Conservation (phyloP, 2,888 invertebrate species). For the Ormyrus nitidulus region DNA sequence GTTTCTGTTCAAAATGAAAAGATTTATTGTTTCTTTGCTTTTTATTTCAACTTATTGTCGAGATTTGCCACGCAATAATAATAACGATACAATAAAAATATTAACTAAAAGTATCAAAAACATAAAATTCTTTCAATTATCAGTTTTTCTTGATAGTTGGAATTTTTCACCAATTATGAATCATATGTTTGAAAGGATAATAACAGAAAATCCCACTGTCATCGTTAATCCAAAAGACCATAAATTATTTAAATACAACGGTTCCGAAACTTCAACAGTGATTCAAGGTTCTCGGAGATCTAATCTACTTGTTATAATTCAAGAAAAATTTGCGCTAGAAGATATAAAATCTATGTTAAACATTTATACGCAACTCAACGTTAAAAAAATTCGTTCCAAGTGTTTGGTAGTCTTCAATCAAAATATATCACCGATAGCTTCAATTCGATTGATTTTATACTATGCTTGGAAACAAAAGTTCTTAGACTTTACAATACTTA, state of each 20-base stretch:
- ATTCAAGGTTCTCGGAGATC: background rate
- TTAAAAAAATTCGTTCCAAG: background rate
- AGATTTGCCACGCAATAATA: too few species aligned
- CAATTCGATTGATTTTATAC: background rate
- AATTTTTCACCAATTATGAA: background rate
- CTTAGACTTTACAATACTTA: constrained; percentile 18
- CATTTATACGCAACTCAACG: background rate
- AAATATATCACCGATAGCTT: background rate
- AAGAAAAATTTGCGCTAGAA: background rate
- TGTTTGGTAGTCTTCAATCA: constrained; percentile 12
- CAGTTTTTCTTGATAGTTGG: background rate
- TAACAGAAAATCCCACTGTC: background rate
- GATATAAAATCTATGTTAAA: constrained; percentile 13
- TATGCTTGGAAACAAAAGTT: constrained; percentile 7
- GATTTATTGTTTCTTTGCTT: too few species aligned
- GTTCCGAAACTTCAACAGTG: too few species aligned
- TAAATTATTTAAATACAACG: background rate
- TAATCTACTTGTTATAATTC: constrained; percentile 1
- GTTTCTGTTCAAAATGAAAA: too few species aligned
- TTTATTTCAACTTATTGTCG: too few species aligned
- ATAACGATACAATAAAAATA: too few species aligned
- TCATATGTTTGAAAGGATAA: background rate
- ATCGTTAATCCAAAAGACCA: background rate
- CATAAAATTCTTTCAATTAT: constrained; percentile 13
- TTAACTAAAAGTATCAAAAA: background rate